Conservation (phyloP, 2,113 vertebrate genomes). For the Istiophorus platypterus region DNA sequence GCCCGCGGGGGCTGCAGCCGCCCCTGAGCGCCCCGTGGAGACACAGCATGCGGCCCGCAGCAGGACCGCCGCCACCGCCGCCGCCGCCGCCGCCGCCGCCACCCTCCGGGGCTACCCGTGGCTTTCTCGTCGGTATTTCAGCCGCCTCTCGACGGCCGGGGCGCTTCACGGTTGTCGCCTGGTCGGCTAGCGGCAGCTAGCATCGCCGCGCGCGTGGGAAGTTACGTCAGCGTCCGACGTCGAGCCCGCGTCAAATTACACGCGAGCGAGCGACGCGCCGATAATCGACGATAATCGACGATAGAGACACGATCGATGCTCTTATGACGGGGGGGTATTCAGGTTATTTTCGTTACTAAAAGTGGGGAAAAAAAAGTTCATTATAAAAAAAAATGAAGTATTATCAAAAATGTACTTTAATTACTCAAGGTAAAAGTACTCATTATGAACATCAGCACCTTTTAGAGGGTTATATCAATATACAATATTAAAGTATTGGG, state of each 20-base stretch:
- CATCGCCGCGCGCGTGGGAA: conserved; percentile 68
- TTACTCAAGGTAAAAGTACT: no score
- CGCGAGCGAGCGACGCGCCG: no score
- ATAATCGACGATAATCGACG: no score
- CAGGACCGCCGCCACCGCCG: accelerated
- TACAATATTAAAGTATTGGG: no score
- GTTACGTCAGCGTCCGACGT: conserved; percentile 72
- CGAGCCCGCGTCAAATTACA: no score
- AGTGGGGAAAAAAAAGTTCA: not conserved
- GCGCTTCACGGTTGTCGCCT: not conserved
- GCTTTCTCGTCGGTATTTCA: no score
- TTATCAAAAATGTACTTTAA: no score
- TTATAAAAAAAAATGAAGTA: not conserved
- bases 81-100: no score
- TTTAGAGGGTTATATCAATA: no score
- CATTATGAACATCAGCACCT: no score
- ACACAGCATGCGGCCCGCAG: not conserved
- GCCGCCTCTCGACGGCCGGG: not conserved
- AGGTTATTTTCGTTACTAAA: not conserved
- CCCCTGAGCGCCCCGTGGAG: not conserved
- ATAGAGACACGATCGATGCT: no score
- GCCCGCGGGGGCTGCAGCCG: not conserved
- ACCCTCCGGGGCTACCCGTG: accelerated
- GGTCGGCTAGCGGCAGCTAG: conserved; percentile 45
- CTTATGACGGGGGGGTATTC: not conserved